phyloP scores from a whole-genome alignment of 2,888 invertebrate species.

The Pherbina coryleti region DNA sequence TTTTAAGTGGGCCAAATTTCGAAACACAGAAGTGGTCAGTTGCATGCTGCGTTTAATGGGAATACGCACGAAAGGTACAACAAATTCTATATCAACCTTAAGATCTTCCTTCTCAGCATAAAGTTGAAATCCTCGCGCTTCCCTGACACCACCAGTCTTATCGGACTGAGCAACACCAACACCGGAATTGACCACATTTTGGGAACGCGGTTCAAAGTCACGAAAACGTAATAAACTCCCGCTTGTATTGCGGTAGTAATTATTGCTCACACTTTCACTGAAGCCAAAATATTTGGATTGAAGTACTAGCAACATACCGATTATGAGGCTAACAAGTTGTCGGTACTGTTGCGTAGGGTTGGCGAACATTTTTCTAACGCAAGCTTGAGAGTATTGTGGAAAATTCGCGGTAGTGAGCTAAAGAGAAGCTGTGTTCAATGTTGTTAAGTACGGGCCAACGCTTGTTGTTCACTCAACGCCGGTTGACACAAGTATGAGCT shows the following conservation, averaged over 20 bases:
- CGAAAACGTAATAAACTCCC: conserved; percentile 56
- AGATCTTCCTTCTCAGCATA: conserved; percentile 59
- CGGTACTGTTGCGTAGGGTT: not conserved
- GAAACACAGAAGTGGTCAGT: conserved; percentile 55
- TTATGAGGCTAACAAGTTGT: not conserved
- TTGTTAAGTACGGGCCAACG: not conserved
- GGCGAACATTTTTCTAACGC: not conserved
- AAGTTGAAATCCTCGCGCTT: conserved; percentile 61
- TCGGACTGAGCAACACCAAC: not conserved
- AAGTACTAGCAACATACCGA: conserved; percentile 3
- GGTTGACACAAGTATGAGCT: not conserved
- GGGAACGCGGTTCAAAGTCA: conserved; percentile 58
- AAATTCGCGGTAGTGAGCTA: not conserved
- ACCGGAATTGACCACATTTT: not conserved
- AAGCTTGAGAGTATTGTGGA: not conserved
- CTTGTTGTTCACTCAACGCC: conserved; percentile 5
- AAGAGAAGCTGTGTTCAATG: not conserved
- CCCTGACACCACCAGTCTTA: conserved; percentile 33
- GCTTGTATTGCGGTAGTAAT: conserved; percentile 45
- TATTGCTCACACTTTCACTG: conserved; percentile 44
- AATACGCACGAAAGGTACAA: conserved; percentile 74
- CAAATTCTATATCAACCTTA: conserved; percentile 73
- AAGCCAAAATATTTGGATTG: conserved; percentile 41
- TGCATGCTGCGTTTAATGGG: conserved; percentile 71
- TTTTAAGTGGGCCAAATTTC: conserved; percentile 72